Evolutionary conservation across 2,888 invertebrate species (phyloP).

Genomic region (Oxycera nigricornis): DNA sequence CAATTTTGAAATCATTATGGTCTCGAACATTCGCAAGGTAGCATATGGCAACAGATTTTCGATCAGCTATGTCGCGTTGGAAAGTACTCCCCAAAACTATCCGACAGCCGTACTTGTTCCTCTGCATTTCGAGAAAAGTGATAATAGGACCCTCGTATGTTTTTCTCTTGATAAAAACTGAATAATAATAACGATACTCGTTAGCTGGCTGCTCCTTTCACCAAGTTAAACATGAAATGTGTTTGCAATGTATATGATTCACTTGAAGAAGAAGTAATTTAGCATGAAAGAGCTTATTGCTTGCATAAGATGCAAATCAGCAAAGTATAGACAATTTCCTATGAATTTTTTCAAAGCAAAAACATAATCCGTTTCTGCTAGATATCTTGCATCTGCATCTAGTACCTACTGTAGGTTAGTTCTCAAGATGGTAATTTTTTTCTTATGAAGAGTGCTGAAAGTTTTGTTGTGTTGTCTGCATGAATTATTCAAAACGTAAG

Average conservation of each 20-base stretch:
- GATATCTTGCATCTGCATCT: constrained; percentile 11
- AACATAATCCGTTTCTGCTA: neutral
- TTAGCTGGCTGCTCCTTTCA: neutral
- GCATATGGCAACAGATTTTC: neutral
- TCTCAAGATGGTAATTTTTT: constrained; percentile 36
- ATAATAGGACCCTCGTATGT: constrained; percentile 24
- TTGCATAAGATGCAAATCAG: constrained; percentile 21
- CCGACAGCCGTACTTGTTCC: neutral
- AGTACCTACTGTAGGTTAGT: constrained; percentile 21
- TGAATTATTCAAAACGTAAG: constrained; percentile 10
- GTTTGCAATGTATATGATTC: constrained; percentile 32
- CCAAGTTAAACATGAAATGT: too few relatives aligned
- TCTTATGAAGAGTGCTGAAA: constrained; percentile 19
- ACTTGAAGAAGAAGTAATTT: constrained; percentile 36
- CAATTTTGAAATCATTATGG: too few relatives aligned
- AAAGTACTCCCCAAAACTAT: neutral
- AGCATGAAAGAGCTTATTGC: constrained; percentile 26
- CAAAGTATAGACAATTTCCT: constrained; percentile 1
- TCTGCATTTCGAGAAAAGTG: constrained; percentile 1
- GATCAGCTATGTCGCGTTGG: neutral
- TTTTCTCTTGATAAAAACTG: constrained; percentile 3
- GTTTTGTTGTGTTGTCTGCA: neutral
- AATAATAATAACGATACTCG: neutral
- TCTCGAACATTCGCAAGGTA: too few relatives aligned
- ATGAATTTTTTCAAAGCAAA: neutral